phyloP scores from a whole-genome alignment of 2,113 vertebrate genomes.

The Rutilus rutilus region DNA sequence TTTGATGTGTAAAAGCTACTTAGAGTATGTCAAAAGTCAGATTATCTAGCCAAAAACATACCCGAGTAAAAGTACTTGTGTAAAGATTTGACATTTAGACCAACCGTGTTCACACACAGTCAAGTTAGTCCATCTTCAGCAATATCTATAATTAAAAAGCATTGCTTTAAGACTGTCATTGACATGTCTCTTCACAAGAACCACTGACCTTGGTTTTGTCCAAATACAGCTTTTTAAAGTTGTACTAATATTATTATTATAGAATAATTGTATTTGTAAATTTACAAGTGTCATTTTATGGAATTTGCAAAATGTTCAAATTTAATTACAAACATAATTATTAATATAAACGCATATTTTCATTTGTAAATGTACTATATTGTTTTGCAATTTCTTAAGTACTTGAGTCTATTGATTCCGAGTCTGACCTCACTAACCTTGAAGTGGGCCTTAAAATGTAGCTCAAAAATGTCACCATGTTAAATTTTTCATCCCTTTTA shows the following conservation, averaged over 20 bases:
- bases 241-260: too few species aligned
- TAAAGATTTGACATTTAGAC: background rate
- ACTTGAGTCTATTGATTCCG: background rate
- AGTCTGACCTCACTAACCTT: background rate
- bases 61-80: background rate
- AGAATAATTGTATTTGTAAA: too few species aligned
- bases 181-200: background rate
- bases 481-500: constrained; percentile 25
- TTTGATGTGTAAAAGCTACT: background rate
- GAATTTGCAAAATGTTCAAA: too few species aligned
- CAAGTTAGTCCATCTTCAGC: background rate
- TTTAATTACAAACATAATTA: too few species aligned
- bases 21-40: background rate
- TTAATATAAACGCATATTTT: too few species aligned
- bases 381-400: too few species aligned
- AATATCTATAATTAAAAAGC: background rate
- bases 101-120: background rate
- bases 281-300: too few species aligned
- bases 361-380: too few species aligned
- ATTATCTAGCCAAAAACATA: background rate
- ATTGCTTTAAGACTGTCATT: background rate
- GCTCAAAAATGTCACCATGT: background rate
- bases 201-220: background rate
- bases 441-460: background rate
- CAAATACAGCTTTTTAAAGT: background rate